Evolutionary conservation across 1,140 invertebrate species (phyloP).

Genomic region (Macrobrachium rosenbergii): DNA sequence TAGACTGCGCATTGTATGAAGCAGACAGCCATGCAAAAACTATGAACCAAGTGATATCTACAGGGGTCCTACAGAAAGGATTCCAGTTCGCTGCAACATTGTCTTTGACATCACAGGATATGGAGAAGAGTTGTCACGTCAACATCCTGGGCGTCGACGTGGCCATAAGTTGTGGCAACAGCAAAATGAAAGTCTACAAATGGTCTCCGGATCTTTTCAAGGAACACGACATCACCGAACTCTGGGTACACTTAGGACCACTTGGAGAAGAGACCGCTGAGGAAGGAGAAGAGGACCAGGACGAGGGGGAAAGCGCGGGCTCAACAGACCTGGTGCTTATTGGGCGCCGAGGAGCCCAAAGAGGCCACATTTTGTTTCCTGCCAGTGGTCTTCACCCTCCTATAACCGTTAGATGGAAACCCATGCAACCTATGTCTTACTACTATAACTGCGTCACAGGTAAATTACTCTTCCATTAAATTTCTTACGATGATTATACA

Average conservation of each 20-base stretch:
- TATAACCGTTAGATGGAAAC: background rate
- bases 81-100: too few species aligned
- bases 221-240: background rate
- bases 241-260: conserved; percentile 16
- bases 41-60: too few species aligned
- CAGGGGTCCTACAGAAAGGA: too few species aligned
- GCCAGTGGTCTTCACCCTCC: conserved; percentile 11
- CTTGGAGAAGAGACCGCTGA: background rate
- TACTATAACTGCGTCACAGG: conserved; percentile 39
- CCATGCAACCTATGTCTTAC: background rate
- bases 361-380: background rate
- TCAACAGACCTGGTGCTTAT: conserved; percentile 1
- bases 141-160: too few species aligned
- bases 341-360: conserved; percentile 6
- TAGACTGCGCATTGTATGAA: too few species aligned
- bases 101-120: too few species aligned
- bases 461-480: background rate
- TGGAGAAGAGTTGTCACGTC: too few species aligned
- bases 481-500: too few species aligned
- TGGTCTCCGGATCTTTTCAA: background rate
- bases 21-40: too few species aligned
- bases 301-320: background rate
- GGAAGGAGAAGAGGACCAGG: background rate
- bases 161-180: too few species aligned
- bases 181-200: too few species aligned